These are phyloP conservation scores for Rhodinocichla rosea DNA, from an alignment of 2,113 vertebrate species.

Conservation along the genomic window DNA sequence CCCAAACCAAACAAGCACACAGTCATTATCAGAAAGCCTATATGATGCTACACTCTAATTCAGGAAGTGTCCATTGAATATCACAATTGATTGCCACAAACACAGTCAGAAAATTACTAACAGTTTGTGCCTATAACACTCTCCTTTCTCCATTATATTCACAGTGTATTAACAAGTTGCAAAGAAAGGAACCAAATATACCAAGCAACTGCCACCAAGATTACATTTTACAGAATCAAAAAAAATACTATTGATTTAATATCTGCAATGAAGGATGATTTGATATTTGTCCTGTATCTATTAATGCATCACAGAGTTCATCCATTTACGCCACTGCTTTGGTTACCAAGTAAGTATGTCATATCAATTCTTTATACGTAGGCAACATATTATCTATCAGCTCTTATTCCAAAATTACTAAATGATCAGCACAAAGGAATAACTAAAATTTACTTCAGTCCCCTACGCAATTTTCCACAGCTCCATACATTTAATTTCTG, in stretches of 20 bases:
- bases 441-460: neutral
- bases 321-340: neutral
- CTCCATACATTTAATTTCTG: neutral
- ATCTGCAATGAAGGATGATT: neutral
- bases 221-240: constrained; percentile 12
- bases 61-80: neutral
- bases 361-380: neutral
- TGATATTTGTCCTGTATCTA: neutral
- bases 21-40: neutral
- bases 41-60: neutral
- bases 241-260: constrained; percentile 6
- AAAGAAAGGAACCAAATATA: constrained; percentile 21
- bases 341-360: neutral
- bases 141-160: neutral
- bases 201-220: neutral
- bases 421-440: neutral
- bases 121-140: neutral
- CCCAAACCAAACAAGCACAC: neutral
- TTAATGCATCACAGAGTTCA: neutral
- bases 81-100: neutral
- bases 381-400: neutral
- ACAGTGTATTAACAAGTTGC: constrained; percentile 3
- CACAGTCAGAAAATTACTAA: neutral
- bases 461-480: neutral
- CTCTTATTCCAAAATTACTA: neutral